Percentiles rank a stretch among this genome's conserved stretches.
These are phyloP conservation scores for Hemicordylus capensis DNA, from an alignment of 2,113 vertebrate species.

Conservation along the genomic window DNA sequence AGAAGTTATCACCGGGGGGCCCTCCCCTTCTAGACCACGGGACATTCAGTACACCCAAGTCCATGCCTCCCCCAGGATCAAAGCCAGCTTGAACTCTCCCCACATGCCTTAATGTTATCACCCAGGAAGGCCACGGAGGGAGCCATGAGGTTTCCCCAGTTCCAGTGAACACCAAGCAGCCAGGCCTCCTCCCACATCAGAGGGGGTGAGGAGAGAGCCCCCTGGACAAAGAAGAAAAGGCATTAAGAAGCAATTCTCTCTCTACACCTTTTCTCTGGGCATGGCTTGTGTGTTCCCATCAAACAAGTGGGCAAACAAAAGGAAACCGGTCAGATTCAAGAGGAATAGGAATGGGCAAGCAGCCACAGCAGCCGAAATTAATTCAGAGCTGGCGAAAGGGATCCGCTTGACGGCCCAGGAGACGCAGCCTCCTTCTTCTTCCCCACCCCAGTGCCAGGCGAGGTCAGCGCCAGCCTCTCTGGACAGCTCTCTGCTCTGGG, in stretches of 20 bases:
- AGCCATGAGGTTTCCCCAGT: conserved; percentile 11
- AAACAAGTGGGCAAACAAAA: neutral
- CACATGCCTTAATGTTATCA: accelerated
- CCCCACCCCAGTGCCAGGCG: accelerated
- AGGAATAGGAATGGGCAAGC: accelerated
- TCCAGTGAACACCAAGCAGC: neutral
- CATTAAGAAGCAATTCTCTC: neutral
- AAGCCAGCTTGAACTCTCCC: neutral
- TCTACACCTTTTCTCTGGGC: neutral
- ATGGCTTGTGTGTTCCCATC: neutral
- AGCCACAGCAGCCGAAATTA: neutral
- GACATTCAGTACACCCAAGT: neutral
- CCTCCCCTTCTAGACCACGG: neutral
- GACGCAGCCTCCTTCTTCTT: neutral
- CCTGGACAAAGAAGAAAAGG: neutral
- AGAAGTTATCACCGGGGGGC: neutral
- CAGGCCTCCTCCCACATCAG: conserved; percentile 38
- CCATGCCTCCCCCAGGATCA: neutral
- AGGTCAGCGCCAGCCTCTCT: neutral
- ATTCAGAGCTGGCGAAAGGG: neutral
- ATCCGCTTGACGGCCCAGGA: neutral
- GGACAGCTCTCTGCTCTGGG: neutral
- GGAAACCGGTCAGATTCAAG: accelerated
- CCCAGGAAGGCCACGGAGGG: accelerated
- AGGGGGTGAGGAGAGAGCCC: accelerated